Percentiles rank a stretch among this genome's conserved stretches.
These are phyloP conservation scores for Eumeta japonica DNA, from an alignment of 1,140 invertebrate genomes.

Conservation along the genomic window DNA sequence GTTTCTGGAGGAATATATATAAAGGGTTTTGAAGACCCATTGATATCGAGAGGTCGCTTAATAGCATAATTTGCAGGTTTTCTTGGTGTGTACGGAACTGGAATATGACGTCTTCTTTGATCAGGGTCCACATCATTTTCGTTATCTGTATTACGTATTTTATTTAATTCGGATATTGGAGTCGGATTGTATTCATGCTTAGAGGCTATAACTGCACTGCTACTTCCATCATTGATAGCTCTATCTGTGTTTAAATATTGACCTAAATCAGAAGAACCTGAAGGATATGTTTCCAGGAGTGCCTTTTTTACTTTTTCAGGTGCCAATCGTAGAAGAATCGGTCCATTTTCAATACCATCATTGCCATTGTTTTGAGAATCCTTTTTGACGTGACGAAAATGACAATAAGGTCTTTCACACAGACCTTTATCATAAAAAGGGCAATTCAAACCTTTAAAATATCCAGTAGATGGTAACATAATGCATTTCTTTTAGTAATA, in stretches of 20 bases:
- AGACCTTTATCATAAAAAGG: slow-evolving; percentile 76
- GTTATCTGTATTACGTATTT: slow-evolving; percentile 31
- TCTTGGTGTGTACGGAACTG: slow-evolving; percentile 52
- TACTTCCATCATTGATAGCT: slow-evolving; percentile 11
- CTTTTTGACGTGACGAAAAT: slow-evolving; percentile 79
- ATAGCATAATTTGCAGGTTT: slow-evolving; percentile 40
- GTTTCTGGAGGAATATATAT: slow-evolving; percentile 38
- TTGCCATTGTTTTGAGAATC: slow-evolving; percentile 38
- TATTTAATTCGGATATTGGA: slow-evolving; percentile 53
- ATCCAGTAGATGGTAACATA: slow-evolving; percentile 85
- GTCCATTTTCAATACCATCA: slow-evolving; percentile 43
- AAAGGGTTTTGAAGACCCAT: slow-evolving; percentile 35
- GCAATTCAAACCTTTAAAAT: slow-evolving; percentile 79
- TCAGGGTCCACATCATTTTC: slow-evolving; percentile 34
- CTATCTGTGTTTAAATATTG: slow-evolving; percentile 6
- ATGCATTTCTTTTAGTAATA: slow-evolving; percentile 1
- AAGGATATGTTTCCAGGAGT: slow-evolving; percentile 37
- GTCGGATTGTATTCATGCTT: slow-evolving; percentile 55
- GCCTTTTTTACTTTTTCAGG: slow-evolving; percentile 53
- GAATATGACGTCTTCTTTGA: slow-evolving; percentile 46
- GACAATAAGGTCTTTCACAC: slow-evolving; percentile 85
- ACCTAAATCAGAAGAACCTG: slow-evolving; percentile 8
- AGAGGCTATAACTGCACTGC: slow-evolving; percentile 10
- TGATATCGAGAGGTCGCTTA: slow-evolving; percentile 34
- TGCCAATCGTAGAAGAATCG: slow-evolving; percentile 49